phyloP scores from a whole-genome alignment of 2,113 vertebrate genomes.

The Oryzias javanicus region DNA sequence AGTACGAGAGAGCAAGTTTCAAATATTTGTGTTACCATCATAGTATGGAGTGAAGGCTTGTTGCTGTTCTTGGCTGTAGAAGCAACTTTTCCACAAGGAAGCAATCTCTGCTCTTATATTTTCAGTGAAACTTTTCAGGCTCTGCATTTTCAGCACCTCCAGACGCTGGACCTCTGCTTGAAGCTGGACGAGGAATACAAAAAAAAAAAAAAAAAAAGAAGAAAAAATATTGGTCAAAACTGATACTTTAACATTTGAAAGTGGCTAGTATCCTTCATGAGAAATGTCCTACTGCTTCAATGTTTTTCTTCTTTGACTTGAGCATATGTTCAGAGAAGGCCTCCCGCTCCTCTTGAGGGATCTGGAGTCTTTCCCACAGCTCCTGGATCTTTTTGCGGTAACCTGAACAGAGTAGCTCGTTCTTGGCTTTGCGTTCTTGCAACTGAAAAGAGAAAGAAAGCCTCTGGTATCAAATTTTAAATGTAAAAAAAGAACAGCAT shows the following conservation, averaged over 20 bases:
- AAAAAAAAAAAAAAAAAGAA: background rate
- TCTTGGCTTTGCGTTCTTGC: constrained; percentile 77
- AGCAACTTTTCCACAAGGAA: constrained; percentile 87
- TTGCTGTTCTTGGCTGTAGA: constrained; percentile 85
- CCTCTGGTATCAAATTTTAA: background rate
- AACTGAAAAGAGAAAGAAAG: constrained; percentile 69
- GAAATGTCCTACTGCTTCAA: constrained; percentile 81
- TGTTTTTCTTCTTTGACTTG: constrained; percentile 75
- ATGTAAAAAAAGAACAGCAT: background rate
- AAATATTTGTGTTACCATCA: constrained; percentile 65
- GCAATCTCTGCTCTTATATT: constrained; percentile 80
- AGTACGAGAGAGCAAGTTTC: no score
- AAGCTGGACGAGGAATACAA: constrained; percentile 70
- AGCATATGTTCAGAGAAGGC: constrained; percentile 70
- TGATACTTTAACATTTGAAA: no score
- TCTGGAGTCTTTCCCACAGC: constrained; percentile 87
- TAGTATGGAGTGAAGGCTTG: constrained; percentile 78
- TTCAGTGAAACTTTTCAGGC: constrained; percentile 81
- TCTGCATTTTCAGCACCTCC: constrained; percentile 85
- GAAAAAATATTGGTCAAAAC: no score
- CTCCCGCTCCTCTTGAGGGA: constrained; percentile 80
- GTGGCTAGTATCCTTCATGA: background rate
- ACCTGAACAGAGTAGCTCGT: constrained; percentile 73
- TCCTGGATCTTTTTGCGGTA: constrained; percentile 78
- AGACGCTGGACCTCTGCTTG: constrained; percentile 81